Conservation (phyloP, 2,113 vertebrate genomes). For the Thermophis baileyi region DNA sequence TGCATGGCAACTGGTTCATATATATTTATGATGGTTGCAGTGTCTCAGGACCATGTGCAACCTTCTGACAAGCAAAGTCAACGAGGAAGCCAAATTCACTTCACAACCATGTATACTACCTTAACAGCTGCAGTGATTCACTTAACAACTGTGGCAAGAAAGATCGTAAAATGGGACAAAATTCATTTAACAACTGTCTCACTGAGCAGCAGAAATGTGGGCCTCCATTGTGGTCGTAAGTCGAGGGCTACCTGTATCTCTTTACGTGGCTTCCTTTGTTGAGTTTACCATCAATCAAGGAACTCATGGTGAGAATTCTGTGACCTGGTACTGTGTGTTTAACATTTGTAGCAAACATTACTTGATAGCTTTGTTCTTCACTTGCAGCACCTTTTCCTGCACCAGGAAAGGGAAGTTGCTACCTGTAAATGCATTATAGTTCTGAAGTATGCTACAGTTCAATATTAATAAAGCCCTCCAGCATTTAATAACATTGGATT, state of each 20-base stretch:
- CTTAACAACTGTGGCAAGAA: not conserved
- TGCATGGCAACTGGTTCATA: not conserved
- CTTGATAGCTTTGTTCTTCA: not conserved
- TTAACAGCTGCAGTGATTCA: not conserved
- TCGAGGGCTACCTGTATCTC: not conserved
- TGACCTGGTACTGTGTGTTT: not conserved
- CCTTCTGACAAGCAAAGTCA: not conserved
- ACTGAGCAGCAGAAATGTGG: not conserved
- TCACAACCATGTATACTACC: not conserved
- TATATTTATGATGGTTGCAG: not conserved
- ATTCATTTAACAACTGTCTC: not conserved
- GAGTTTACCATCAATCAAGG: not conserved
- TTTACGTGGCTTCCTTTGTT: not conserved
- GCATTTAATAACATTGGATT: conserved; percentile 29
- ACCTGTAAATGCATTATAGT: not conserved
- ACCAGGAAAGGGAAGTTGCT: not conserved
- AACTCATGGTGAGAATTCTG: not conserved
- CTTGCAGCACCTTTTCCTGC: not conserved
- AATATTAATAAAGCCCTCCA: conserved; percentile 5
- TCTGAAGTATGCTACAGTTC: conserved; percentile 2
- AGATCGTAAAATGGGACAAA: not conserved
- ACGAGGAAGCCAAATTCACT: not conserved
- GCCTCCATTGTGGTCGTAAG: not conserved
- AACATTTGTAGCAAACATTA: not conserved
- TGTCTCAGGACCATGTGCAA: not conserved